Percentiles rank a stretch among this genome's conserved stretches.
Conservation (phyloP, 2,113 vertebrate species). For the Nycticryphes semicollaris region DNA sequence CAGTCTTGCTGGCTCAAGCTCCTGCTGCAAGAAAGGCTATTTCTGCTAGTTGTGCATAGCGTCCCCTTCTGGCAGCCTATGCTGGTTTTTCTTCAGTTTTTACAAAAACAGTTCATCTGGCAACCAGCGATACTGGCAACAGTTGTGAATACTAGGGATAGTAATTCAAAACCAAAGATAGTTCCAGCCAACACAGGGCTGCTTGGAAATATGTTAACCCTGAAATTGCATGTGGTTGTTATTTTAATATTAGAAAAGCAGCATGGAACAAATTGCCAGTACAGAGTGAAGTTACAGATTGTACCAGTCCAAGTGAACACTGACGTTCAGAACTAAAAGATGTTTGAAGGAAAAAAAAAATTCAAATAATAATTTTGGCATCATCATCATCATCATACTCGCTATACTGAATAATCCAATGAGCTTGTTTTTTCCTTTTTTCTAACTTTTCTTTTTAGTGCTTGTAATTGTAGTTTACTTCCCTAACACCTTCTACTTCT, state of each 20-base stretch:
- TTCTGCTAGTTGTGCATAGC: background rate
- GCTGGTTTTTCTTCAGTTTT: background rate
- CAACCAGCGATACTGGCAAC: background rate
- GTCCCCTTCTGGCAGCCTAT: background rate
- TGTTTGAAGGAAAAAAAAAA: background rate
- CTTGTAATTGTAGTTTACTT: slow-evolving; percentile 13
- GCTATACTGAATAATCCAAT: background rate
- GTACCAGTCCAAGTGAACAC: background rate
- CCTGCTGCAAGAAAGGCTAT: background rate
- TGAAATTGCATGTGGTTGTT: background rate
- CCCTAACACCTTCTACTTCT: background rate
- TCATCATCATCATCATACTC: background rate
- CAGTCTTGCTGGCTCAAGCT: background rate
- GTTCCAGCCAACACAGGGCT: background rate
- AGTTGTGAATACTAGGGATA: background rate
- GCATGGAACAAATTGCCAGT: background rate
- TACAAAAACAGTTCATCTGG: background rate
- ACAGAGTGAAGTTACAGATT: slow-evolving; percentile 3
- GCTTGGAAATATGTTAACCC: slow-evolving; percentile 34
- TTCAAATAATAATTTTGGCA: background rate
- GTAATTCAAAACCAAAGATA: slow-evolving; percentile 10
- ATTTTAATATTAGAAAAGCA: background rate
- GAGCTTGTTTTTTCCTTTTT: slow-evolving; percentile 7
- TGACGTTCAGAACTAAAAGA: background rate
- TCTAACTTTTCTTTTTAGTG: background rate